Evolutionary conservation across 2,797 vertebrate species (phyloP).

Genomic region (Dallia pectoralis): DNA sequence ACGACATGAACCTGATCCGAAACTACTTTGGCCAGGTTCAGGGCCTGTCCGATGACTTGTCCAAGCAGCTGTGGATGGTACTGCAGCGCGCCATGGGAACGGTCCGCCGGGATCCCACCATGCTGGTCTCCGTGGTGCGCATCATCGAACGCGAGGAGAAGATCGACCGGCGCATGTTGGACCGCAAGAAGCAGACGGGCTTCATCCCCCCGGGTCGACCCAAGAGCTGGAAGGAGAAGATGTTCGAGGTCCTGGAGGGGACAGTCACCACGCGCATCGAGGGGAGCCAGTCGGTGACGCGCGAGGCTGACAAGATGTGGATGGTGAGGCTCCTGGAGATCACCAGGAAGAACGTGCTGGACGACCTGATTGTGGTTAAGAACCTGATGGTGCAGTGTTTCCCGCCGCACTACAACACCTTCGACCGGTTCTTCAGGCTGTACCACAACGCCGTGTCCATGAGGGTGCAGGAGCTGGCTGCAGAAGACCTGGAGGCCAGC

Average conservation of each 20-base stretch:
- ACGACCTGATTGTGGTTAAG: constrained; percentile 89
- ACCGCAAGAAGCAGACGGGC: constrained; percentile 89
- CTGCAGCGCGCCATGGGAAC: constrained; percentile 90
- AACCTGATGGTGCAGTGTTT: constrained; percentile 94
- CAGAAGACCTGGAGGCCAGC: constrained; percentile 92
- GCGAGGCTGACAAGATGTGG: constrained; percentile 97
- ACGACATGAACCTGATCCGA: constrained; percentile 93
- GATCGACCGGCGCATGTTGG: constrained; percentile 90
- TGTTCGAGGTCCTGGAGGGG: constrained; percentile 88
- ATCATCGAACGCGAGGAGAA: constrained; percentile 97
- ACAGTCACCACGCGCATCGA: constrained; percentile 92
- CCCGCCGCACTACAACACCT: constrained; percentile 91
- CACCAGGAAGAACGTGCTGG: constrained; percentile 89
- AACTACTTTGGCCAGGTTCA: constrained; percentile 90
- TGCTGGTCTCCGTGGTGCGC: constrained; percentile 94
- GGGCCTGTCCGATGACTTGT: constrained; percentile 88
- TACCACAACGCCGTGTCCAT: constrained; percentile 87
- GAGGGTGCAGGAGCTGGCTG: constrained; percentile 87
- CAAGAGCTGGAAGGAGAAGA: constrained; percentile 92
- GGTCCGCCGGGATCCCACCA: constrained; percentile 90
- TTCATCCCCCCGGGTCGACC: constrained; percentile 94
- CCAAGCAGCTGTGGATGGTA: constrained; percentile 97
- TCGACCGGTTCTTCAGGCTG: constrained; percentile 81
- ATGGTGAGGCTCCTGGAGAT: constrained; percentile 94
- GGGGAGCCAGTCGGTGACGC: constrained; percentile 88